A percentile compares a stretch with the other conserved stretches of the same genome.
Conservation (phyloP, 1,140 invertebrate species). For the Ditylenchus dipsaci region DNA sequence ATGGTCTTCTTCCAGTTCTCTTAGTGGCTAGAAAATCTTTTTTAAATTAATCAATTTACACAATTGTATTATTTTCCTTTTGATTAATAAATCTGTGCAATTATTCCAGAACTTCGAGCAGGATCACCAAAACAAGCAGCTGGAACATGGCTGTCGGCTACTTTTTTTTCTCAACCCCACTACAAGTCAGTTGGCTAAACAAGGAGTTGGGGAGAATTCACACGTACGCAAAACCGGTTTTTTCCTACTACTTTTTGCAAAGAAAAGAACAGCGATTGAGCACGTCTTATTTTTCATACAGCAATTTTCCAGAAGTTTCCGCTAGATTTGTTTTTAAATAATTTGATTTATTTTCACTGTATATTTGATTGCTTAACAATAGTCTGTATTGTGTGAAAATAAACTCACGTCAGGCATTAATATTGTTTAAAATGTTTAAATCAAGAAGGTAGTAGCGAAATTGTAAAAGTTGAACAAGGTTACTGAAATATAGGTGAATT, state of each 20-base stretch:
- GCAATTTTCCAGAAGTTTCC: no score
- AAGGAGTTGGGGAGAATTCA: background rate
- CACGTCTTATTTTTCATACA: no score
- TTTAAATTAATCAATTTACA: conserved; percentile 4
- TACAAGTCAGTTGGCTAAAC: background rate
- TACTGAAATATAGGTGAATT: no score
- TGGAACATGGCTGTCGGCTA: background rate
- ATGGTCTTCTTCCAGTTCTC: conserved; percentile 15
- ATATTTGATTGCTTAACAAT: no score
- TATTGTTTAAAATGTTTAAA: no score
- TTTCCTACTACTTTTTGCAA: background rate
- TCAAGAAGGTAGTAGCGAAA: no score
- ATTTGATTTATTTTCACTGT: no score
- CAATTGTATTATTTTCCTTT: background rate
- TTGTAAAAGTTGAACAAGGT: no score
- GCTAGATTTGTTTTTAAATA: no score
- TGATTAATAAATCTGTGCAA: background rate
- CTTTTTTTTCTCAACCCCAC: background rate
- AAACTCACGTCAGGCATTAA: no score
- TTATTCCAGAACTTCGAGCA: background rate
- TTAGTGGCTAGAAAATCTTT: conserved; percentile 4
- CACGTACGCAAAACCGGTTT: background rate
- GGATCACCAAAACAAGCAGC: background rate
- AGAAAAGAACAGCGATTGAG: no score
- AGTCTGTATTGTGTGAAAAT: no score